phyloP scores from a whole-genome alignment of 2,888 invertebrate species.

The Kuschelorhynchus macadamiae region DNA sequence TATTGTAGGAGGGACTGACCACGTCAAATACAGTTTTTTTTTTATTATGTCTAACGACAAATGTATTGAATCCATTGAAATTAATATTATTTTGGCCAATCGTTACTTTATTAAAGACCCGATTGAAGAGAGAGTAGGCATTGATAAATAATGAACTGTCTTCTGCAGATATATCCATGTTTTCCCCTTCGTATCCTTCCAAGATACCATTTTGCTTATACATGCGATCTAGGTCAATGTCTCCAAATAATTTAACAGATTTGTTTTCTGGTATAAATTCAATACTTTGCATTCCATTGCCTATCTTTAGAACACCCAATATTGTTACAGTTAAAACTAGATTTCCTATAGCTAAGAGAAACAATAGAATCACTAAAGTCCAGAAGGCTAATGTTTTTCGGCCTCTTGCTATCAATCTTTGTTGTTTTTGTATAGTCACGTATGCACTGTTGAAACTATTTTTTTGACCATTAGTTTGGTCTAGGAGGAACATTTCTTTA shows the following conservation, averaged over 20 bases:
- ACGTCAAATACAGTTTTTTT: constrained; percentile 81
- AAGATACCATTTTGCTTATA: constrained; percentile 80
- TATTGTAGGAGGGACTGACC: constrained; percentile 78
- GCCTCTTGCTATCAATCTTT: constrained; percentile 67
- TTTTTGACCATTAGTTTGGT: constrained; percentile 60
- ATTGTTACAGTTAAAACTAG: constrained; percentile 85
- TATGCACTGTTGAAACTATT: constrained; percentile 63
- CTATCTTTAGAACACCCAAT: constrained; percentile 83
- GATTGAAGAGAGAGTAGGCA: constrained; percentile 64
- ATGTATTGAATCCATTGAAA: constrained; percentile 74
- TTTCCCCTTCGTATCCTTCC: constrained; percentile 73
- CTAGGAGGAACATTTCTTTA: constrained; percentile 62
- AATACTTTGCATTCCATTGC: constrained; percentile 88
- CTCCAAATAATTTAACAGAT: constrained; percentile 84
- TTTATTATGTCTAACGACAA: constrained; percentile 78
- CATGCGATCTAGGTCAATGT: constrained; percentile 83
- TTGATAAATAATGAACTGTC: constrained; percentile 65
- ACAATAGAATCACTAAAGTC: constrained; percentile 80
- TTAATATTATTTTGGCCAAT: constrained; percentile 79
- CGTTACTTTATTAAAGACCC: constrained; percentile 67
- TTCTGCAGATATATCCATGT: constrained; percentile 69
- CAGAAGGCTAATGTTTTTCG: constrained; percentile 83
- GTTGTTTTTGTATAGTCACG: constrained; percentile 62
- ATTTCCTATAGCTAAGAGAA: constrained; percentile 84
- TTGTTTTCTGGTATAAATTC: constrained; percentile 84